These are phyloP conservation scores for Caenorhabditis sp. DNA, from an alignment of 2,888 invertebrate species.

Conservation along the genomic window DNA sequence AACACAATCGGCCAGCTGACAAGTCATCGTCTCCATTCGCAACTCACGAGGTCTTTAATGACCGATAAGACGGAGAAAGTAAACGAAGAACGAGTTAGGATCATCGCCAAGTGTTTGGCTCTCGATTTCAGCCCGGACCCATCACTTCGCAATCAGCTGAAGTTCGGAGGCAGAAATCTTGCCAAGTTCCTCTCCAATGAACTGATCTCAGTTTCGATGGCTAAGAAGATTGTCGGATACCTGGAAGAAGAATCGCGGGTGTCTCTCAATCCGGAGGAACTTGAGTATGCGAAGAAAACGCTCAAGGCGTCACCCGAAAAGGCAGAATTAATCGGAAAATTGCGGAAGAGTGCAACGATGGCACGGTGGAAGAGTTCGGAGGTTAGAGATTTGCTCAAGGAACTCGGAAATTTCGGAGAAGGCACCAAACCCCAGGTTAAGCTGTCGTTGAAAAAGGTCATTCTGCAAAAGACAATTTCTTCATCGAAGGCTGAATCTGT, in stretches of 20 bases:
- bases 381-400: slow-evolving; percentile 33
- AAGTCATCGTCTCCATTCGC: slow-evolving; percentile 17
- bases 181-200: slow-evolving; percentile 54
- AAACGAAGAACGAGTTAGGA: slow-evolving; percentile 15
- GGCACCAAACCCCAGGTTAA: slow-evolving; percentile 8
- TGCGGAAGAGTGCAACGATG: slow-evolving; percentile 59
- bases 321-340: slow-evolving; percentile 39
- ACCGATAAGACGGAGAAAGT: background rate
- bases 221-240: slow-evolving; percentile 16
- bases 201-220: slow-evolving; percentile 26
- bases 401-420: slow-evolving; percentile 25
- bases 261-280: slow-evolving; percentile 32
- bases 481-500: slow-evolving; percentile 17
- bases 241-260: slow-evolving; percentile 49
- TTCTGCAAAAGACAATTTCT: slow-evolving; percentile 20
- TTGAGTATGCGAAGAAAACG: slow-evolving; percentile 19
- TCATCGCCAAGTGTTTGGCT: slow-evolving; percentile 39
- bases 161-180: slow-evolving; percentile 36
- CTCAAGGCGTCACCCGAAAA: slow-evolving; percentile 31
- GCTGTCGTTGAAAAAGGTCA: slow-evolving; percentile 28
- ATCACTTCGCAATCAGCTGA: background rate
- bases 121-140: slow-evolving; percentile 42
- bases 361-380: slow-evolving; percentile 36
- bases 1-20: slow-evolving; percentile 38
- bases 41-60: slow-evolving; percentile 29